A percentile compares a stretch with the other conserved stretches of the same genome.
Conservation (phyloP, 2,888 invertebrate species). For the Tachystola acroxantha region DNA sequence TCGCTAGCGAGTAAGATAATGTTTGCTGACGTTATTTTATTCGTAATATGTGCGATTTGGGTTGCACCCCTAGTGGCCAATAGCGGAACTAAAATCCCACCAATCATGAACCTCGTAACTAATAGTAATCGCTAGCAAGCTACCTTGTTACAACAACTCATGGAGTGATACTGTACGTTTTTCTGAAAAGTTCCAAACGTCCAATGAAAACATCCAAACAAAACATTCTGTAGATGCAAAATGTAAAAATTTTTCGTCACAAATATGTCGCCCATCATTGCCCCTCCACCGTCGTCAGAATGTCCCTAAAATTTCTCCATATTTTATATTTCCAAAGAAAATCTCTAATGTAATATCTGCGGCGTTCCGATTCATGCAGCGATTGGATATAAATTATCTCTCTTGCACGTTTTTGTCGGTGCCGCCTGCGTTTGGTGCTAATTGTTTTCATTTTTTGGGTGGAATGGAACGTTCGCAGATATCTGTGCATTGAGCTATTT, state of each 20-base stretch:
- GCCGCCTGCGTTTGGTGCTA: slow-evolving; percentile 30
- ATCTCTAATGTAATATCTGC: slow-evolving; percentile 41
- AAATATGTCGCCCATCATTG: slow-evolving; percentile 7
- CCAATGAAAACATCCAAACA: too few species aligned
- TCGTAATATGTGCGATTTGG: too few species aligned
- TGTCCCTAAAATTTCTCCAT: slow-evolving; percentile 34
- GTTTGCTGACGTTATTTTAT: too few species aligned
- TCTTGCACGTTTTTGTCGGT: slow-evolving; percentile 38
- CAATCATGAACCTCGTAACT: too few species aligned
- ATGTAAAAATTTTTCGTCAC: slow-evolving; percentile 11
- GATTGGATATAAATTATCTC: slow-evolving; percentile 61
- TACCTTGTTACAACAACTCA: too few species aligned
- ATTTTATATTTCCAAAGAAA: slow-evolving; percentile 20
- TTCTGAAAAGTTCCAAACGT: too few species aligned
- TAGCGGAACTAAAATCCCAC: too few species aligned
- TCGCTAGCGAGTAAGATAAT: too few species aligned
- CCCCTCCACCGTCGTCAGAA: slow-evolving; percentile 20
- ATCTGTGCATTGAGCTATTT: slow-evolving; percentile 12
- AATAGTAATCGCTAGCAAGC: too few species aligned
- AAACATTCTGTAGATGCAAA: too few species aligned
- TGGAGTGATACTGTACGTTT: too few species aligned
- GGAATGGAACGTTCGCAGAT: slow-evolving; percentile 14
- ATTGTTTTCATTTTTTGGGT: slow-evolving; percentile 53
- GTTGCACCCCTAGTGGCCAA: too few species aligned
- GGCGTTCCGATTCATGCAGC: slow-evolving; percentile 30